phyloP scores from a whole-genome alignment of 2,113 vertebrate species.

The Phrynocephalus versicolor region DNA sequence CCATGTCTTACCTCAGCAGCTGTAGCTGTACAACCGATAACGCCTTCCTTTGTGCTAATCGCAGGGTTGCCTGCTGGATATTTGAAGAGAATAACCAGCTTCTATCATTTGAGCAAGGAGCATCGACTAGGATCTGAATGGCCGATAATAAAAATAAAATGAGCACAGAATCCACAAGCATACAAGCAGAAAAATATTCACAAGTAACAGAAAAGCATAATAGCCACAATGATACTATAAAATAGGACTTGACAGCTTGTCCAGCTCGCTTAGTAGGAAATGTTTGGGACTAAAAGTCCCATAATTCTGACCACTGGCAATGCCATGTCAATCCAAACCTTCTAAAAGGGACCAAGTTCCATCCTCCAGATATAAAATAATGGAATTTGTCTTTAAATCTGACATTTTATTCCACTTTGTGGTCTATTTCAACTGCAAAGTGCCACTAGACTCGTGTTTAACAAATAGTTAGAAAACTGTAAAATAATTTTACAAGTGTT shows the following conservation, averaged over 20 bases:
- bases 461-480: neutral
- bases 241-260: too few relatives aligned
- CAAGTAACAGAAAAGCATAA: neutral
- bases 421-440: neutral
- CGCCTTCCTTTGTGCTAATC: slow-evolving; percentile 69
- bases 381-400: neutral
- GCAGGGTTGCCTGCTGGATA: slow-evolving; percentile 61
- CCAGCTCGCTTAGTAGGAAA: too few relatives aligned
- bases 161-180: neutral
- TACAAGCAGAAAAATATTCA: neutral
- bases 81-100: slow-evolving; percentile 90
- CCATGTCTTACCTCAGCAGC: slow-evolving; percentile 75
- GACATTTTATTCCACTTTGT: neutral
- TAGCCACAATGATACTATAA: too few relatives aligned
- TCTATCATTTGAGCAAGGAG: slow-evolving; percentile 95
- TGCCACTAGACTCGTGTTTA: neutral
- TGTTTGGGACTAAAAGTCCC: neutral
- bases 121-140: slow-evolving; percentile 77
- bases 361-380: neutral
- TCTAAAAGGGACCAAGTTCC: too few relatives aligned
- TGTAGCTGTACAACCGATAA: slow-evolving; percentile 71
- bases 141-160: slow-evolving; percentile 10
- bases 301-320: neutral
- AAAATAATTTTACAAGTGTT: neutral
- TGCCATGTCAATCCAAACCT: neutral